phyloP scores from a whole-genome alignment of 2,888 invertebrate genomes.

The Torymus auratus region DNA sequence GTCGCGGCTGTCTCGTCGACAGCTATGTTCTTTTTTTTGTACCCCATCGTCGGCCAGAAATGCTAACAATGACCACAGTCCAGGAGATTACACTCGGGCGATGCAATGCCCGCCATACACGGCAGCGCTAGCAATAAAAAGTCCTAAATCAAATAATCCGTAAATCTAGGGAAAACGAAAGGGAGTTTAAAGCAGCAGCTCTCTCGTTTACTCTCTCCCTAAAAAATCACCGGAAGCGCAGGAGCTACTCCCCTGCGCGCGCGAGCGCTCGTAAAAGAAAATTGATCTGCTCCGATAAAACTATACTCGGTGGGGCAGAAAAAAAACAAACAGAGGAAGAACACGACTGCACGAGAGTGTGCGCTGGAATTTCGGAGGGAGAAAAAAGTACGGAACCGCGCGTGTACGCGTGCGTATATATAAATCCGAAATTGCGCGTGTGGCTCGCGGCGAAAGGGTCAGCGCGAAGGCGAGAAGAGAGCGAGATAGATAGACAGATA shows the following conservation, averaged over 20 bases:
- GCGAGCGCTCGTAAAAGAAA: constrained; percentile 42
- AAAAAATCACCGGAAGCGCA: constrained; percentile 21
- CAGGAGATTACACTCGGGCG: neutral
- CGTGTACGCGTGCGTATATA: neutral
- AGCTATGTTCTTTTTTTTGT: neutral
- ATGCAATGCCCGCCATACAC: too few relatives aligned
- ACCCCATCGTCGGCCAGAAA: neutral
- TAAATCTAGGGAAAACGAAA: constrained; percentile 42
- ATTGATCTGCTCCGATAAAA: constrained; percentile 44
- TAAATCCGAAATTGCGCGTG: constrained; percentile 12
- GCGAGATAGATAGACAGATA: neutral
- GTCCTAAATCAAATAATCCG: constrained; percentile 46
- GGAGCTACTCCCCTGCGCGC: neutral
- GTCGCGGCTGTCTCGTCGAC: too few relatives aligned
- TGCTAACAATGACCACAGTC: constrained; percentile 24
- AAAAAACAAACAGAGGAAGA: neutral
- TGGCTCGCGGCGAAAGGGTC: neutral
- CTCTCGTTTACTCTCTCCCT: neutral
- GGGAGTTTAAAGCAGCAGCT: constrained; percentile 21
- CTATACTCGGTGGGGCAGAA: neutral
- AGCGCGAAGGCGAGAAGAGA: constrained; percentile 8
- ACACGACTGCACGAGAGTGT: neutral
- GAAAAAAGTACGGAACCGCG: neutral
- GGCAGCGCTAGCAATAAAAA: constrained; percentile 18
- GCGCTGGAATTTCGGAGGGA: neutral